Evolutionary conservation across 2,888 invertebrate species (phyloP).

Genomic region (Zaprionus lineosus): DNA sequence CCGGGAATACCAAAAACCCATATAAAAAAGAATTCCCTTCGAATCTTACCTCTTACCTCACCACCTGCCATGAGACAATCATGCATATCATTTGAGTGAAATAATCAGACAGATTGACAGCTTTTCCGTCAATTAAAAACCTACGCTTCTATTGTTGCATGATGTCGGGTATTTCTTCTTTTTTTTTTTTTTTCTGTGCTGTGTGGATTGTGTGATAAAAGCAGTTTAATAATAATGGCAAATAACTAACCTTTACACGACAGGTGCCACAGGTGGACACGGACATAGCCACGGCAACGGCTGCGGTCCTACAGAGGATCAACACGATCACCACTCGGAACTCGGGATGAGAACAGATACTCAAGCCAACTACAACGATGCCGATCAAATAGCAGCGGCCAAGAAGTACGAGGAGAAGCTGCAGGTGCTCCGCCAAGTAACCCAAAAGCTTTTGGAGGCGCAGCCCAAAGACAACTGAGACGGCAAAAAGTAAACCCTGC

Average conservation of each 20-base stretch:
- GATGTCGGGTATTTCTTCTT: too few relatives aligned
- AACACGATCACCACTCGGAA: constrained; percentile 33
- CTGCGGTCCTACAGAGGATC: constrained; percentile 20
- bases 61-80: too few relatives aligned
- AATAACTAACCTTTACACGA: background rate
- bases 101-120: too few relatives aligned
- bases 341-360: constrained; percentile 14
- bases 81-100: too few relatives aligned
- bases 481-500: too few relatives aligned
- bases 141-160: too few relatives aligned
- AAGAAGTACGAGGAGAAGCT: constrained; percentile 64
- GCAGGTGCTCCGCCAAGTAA: constrained; percentile 62
- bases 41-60: too few relatives aligned
- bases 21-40: too few relatives aligned
- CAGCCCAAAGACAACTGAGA: constrained; percentile 51
- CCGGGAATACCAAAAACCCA: constrained; percentile 22
- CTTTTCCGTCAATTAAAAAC: too few relatives aligned
- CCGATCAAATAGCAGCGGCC: constrained; percentile 46
- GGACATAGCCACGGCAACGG: constrained; percentile 63
- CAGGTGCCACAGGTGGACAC: constrained; percentile 62
- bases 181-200: too few relatives aligned
- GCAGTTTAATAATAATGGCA: too few relatives aligned
- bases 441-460: constrained; percentile 55
- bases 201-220: too few relatives aligned
- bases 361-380: constrained; percentile 42